These are phyloP conservation scores for Coptodon rendalli DNA, from an alignment of 2,113 vertebrate genomes.

Conservation along the genomic window DNA sequence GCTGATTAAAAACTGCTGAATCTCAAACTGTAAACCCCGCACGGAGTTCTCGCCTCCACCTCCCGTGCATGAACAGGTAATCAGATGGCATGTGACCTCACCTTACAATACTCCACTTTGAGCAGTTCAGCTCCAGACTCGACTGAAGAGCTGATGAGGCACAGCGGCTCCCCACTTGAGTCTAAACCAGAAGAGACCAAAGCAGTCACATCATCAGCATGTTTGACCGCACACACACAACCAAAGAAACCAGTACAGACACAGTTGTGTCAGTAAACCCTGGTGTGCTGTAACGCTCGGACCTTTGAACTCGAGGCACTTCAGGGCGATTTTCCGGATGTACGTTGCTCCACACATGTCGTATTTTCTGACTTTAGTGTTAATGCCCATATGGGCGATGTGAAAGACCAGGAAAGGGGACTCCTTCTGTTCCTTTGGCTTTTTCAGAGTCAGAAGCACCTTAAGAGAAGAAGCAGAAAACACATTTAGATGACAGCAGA, in stretches of 20 bases:
- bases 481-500: fast-evolving
- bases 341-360: conserved; percentile 80
- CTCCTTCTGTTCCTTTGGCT: conserved; percentile 64
- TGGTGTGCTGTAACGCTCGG: background rate
- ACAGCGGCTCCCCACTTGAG: conserved; percentile 73
- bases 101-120: conserved; percentile 88
- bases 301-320: conserved; percentile 76
- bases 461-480: conserved; percentile 25
- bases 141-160: conserved; percentile 82
- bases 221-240: background rate
- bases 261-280: background rate
- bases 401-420: conserved; percentile 79
- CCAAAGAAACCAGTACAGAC: background rate
- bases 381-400: conserved; percentile 79
- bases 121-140: conserved; percentile 81
- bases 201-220: fast-evolving
- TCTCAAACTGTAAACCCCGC: fast-evolving
- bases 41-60: background rate
- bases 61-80: background rate
- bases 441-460: conserved; percentile 82
- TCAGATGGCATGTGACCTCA: conserved; percentile 18
- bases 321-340: conserved; percentile 81
- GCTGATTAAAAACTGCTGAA: background rate
- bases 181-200: conserved; percentile 60
- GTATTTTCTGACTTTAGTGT: conserved; percentile 77